Percentiles rank a stretch among this genome's conserved stretches.
Evolutionary conservation across 1,140 invertebrate species (phyloP).

Genomic region (Muscidifurax raptorellus): DNA sequence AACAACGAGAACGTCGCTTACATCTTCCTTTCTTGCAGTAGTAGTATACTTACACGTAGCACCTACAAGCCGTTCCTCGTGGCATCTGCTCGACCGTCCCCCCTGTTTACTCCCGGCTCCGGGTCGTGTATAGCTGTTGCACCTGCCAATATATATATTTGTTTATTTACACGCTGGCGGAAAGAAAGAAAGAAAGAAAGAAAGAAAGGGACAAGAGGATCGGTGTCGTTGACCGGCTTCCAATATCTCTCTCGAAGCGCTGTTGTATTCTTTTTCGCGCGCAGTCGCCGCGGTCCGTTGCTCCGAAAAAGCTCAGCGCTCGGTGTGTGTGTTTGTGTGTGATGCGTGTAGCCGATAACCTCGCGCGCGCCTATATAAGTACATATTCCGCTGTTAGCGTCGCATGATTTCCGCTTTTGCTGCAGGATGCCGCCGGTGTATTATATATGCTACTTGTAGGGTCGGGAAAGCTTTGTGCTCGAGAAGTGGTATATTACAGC

Average conservation of each 20-base stretch:
- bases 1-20: neutral
- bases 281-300: neutral
- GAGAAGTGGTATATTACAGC: too few species aligned
- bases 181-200: neutral
- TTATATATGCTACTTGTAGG: neutral
- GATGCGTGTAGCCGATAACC: slow-evolving; percentile 5
- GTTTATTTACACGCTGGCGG: slow-evolving; percentile 18
- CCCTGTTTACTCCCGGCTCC: neutral
- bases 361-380: neutral
- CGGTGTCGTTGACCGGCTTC: slow-evolving; percentile 22
- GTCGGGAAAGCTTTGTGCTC: too few species aligned
- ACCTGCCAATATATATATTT: neutral
- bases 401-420: neutral
- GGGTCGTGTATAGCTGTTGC: neutral
- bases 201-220: neutral
- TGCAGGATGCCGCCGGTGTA: too few species aligned
- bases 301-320: slow-evolving; percentile 22
- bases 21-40: too few species aligned
- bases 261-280: neutral
- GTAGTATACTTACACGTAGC: neutral
- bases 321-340: neutral
- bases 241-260: neutral
- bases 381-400: too few species aligned
- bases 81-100: neutral
- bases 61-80: neutral